phyloP scores from a whole-genome alignment of 2,888 invertebrate species.

The Chouioia cunea region DNA sequence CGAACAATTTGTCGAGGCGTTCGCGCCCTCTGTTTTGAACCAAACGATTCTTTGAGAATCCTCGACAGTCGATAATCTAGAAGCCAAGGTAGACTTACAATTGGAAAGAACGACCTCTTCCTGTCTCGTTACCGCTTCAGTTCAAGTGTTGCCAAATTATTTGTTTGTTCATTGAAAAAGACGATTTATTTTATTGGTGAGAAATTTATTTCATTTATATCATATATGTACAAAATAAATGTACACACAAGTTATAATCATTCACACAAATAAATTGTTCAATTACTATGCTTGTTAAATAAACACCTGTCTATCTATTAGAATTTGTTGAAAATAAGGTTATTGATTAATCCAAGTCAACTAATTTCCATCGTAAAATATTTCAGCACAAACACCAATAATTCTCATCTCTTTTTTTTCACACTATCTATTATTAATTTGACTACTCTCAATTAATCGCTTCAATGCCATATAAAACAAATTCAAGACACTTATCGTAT shows the following conservation, averaged over 20 bases:
- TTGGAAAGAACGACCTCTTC: background rate
- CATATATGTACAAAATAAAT: constrained; percentile 68
- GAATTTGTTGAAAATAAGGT: constrained; percentile 8
- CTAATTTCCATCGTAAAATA: constrained; percentile 30
- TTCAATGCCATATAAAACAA: constrained; percentile 26
- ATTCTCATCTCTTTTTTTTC: constrained; percentile 17
- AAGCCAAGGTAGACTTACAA: background rate
- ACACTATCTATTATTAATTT: constrained; percentile 25
- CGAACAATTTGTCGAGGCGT: background rate
- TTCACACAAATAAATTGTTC: constrained; percentile 30
- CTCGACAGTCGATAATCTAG: background rate
- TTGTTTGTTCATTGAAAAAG: constrained; percentile 9
- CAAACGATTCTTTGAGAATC: background rate
- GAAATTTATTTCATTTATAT: constrained; percentile 67
- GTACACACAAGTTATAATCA: constrained; percentile 63
- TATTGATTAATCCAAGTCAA: background rate
- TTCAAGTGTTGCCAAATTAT: too few relatives aligned
- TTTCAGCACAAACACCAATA: constrained; percentile 32
- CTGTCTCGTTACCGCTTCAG: too few relatives aligned
- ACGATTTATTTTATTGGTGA: constrained; percentile 51
- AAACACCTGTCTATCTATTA: constrained; percentile 12
- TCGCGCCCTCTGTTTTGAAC: constrained; percentile 1
- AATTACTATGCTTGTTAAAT: constrained; percentile 33
- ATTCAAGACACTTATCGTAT: constrained; percentile 38
- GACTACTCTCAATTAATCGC: constrained; percentile 25